Percentiles rank a stretch among this genome's conserved stretches.
These are phyloP conservation scores for Smutsia temminckii DNA, from an alignment of 2,797 vertebrate species.

Conservation along the genomic window DNA sequence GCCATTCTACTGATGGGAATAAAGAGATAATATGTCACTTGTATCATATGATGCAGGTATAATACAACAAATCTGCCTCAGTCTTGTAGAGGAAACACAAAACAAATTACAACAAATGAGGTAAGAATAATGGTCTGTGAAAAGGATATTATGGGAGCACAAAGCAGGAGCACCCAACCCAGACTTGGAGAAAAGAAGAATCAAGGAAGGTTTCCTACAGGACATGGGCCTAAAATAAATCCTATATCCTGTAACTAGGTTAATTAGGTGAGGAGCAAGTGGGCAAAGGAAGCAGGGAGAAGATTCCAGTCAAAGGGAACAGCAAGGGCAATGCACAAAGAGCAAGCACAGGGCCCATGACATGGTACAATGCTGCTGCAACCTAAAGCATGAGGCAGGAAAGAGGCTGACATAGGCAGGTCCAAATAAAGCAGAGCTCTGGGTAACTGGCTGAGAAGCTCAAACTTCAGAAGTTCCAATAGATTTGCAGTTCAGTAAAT, in stretches of 20 bases:
- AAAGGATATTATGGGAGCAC: background rate
- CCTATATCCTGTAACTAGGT: background rate
- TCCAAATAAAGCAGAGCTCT: slow-evolving; percentile 30
- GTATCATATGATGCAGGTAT: background rate
- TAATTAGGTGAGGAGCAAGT: background rate
- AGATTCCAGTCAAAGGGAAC: background rate
- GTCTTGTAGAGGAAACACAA: background rate
- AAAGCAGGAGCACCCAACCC: background rate
- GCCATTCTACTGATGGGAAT: background rate
- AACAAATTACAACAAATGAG: background rate
- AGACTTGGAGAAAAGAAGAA: background rate
- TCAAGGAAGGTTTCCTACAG: background rate
- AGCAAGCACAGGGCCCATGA: background rate
- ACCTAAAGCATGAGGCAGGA: background rate
- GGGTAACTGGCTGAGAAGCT: background rate
- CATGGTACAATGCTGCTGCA: background rate
- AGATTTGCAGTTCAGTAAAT: slow-evolving; percentile 24
- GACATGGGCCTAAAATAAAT: background rate
- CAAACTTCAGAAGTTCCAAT: background rate
- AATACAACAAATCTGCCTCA: background rate
- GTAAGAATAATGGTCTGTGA: background rate
- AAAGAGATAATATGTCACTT: background rate
- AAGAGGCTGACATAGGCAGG: background rate
- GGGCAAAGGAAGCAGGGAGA: background rate
- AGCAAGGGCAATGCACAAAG: background rate